Base-by-base conservation (phyloP, 2,888 invertebrate genomes). In the Mesorhabditis belari region DNA sequence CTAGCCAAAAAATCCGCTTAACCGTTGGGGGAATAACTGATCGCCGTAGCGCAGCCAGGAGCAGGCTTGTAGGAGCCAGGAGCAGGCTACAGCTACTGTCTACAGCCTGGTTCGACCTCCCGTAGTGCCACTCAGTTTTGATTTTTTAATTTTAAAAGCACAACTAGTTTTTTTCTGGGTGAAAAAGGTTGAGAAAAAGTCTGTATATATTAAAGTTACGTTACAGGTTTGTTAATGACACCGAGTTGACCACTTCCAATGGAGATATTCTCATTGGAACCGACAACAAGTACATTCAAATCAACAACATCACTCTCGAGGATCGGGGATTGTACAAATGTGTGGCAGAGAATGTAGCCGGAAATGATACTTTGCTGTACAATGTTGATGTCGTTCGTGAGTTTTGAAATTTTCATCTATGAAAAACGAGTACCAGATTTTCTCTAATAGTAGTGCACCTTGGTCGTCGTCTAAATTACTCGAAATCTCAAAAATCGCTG, bases 241-340 rank as follows among this genome's bases (percentile, higher is more conserved):
- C 64, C 2, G 60, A 60, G 23, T 58, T 66, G 26, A 62, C 55
- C 9, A 49, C 17, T 4, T 28, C 55, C 0, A 56, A 57, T 1
- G 70, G 65, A 53, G 64, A 64, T 49, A 67, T 73, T 6, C 56
- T 71, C 24, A 61, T 73, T n/a, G 72, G 71, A 3, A 65, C 66
- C 6, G 65, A 71, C 23, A 24, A 57, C 51, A 59, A 59, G 49
- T 62, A 55, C 25, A 56, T 69, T 55, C 63, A 79, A 75, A 74
- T 80, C 51, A 57, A 62, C 19, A 77, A 80, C 60, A 67, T 77
- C 9, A 64, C 74, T 1, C 64, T 77, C 5, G 51, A 51, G n/a
- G 83, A 83, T 64, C 75, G 78, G 49, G 83, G 82, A 4, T 72
- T 80, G 9, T 83, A 83, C 71, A 76, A 70, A 4, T 84, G 84